A percentile compares a stretch with the other conserved stretches of the same genome.
phyloP scores from a whole-genome alignment of 1,140 invertebrate species.

The Pentalonia nigronervosa region DNA sequence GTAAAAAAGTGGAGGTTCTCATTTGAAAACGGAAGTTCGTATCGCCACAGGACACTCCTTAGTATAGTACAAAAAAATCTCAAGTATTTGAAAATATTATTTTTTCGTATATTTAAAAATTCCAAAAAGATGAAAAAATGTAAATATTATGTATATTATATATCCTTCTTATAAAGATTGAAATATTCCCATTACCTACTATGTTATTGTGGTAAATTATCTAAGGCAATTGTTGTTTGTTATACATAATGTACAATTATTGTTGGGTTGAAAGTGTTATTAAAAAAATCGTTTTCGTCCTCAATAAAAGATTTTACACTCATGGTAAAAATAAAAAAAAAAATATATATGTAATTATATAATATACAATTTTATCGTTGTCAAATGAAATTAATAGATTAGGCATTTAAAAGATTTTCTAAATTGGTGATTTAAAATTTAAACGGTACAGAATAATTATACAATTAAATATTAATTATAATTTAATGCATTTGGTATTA shows the following conservation, averaged over 20 bases:
- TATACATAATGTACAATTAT: background rate
- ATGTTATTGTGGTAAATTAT: background rate
- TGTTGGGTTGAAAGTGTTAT: background rate
- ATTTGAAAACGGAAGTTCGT: too few relatives aligned
- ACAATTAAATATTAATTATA: background rate
- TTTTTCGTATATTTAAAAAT: too few relatives aligned
- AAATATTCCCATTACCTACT: background rate
- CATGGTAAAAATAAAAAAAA: too few relatives aligned
- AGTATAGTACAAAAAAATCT: too few relatives aligned
- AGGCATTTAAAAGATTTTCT: background rate
- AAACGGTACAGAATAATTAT: background rate
- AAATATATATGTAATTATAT: too few relatives aligned
- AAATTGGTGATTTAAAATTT: background rate
- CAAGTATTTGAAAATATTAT: too few relatives aligned
- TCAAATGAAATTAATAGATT: background rate
- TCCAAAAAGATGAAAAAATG: background rate
- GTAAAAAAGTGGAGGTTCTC: too few relatives aligned
- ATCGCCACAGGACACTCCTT: too few relatives aligned
- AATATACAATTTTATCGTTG: background rate
- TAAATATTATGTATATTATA: background rate
- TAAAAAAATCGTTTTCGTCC: background rate
- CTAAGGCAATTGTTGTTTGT: background rate
- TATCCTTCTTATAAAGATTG: too few relatives aligned
- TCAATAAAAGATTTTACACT: too few relatives aligned
- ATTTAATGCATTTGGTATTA: background rate